Evolutionary conservation across 2,113 vertebrate species (phyloP).

Genomic region (Ammodramus savannarum): DNA sequence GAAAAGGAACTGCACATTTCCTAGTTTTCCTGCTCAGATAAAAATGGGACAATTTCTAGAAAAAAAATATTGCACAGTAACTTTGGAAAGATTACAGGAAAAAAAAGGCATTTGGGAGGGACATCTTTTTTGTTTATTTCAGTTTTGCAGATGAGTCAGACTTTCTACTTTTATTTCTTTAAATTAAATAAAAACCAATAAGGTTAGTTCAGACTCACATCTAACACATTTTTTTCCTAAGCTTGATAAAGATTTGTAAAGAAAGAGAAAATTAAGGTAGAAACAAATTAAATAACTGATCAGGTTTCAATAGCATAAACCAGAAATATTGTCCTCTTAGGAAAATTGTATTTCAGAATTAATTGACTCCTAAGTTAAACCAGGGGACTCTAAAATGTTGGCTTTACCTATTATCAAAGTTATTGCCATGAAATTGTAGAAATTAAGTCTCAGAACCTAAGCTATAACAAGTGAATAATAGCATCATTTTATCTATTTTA

Average conservation of each 20-base stretch:
- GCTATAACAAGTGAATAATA: not conserved
- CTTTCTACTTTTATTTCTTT: not conserved
- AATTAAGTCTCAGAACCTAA: not conserved
- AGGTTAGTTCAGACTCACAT: not conserved
- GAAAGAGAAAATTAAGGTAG: not conserved
- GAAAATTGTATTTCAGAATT: fast-evolving
- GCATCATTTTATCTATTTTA: not conserved
- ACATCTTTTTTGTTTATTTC: not conserved
- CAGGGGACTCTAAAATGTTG: not conserved
- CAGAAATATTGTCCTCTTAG: not conserved
- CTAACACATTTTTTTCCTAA: not conserved
- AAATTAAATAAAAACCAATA: not conserved
- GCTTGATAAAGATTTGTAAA: not conserved
- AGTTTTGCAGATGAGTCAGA: not conserved
- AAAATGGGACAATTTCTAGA: not conserved
- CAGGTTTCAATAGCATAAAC: not conserved
- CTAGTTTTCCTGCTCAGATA: not conserved
- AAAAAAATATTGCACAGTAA: not conserved
- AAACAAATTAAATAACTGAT: not conserved
- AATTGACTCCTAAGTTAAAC: not conserved
- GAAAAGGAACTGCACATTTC: not conserved
- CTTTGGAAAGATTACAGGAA: not conserved
- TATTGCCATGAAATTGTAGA: not conserved
- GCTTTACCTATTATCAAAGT: not conserved
- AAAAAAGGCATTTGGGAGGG: not conserved